Percentiles rank a stretch among this genome's conserved stretches.
These are phyloP conservation scores for Forbesichthys papilliferus DNA, from an alignment of 2,113 vertebrate genomes.

Conservation along the genomic window DNA sequence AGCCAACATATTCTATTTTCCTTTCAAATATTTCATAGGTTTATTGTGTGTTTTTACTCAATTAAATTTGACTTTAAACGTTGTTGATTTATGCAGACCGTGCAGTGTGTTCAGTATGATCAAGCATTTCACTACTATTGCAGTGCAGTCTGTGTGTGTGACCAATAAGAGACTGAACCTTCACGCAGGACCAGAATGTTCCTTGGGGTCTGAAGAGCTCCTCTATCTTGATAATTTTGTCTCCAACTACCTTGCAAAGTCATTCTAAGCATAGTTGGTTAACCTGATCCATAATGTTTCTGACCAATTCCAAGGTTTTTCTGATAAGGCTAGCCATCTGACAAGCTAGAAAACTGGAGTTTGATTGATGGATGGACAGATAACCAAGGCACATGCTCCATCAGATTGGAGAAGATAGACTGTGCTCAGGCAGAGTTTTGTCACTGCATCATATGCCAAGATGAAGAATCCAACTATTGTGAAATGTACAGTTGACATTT, in stretches of 20 bases:
- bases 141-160: too few relatives aligned
- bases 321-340: conserved; percentile 5
- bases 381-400: conserved; percentile 15
- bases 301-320: conserved; percentile 4
- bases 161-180: too few relatives aligned
- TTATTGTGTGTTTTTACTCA: too few relatives aligned
- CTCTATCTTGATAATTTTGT: neutral
- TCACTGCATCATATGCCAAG: conserved; percentile 9
- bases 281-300: neutral
- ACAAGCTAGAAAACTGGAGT: conserved; percentile 22
- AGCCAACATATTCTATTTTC: too few relatives aligned
- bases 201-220: neutral
- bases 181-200: neutral
- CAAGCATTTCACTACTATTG: too few relatives aligned
- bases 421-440: conserved; percentile 8
- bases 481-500: neutral
- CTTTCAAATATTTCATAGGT: too few relatives aligned
- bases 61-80: too few relatives aligned
- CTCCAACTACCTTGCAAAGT: neutral
- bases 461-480: neutral
- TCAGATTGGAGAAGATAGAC: conserved; percentile 8
- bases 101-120: too few relatives aligned
- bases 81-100: too few relatives aligned
- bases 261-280: conserved; percentile 33
- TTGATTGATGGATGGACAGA: conserved; percentile 12